Percentiles rank a stretch among this genome's conserved stretches.
Evolutionary conservation across 2,797 vertebrate genomes (phyloP).

Genomic region (Heteromormyrus szaboi): DNA sequence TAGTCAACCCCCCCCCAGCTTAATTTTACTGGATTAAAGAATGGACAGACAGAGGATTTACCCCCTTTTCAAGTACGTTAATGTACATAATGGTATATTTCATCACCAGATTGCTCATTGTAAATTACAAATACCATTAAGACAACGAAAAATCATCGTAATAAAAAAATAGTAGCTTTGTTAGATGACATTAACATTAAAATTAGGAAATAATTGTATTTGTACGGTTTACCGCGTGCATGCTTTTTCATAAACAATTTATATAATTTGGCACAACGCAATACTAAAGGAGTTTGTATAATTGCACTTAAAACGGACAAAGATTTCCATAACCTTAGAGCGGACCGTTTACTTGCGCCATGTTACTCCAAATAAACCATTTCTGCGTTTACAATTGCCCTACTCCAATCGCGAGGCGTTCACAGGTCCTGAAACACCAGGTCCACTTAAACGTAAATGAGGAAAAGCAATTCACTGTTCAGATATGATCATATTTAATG

Average conservation of each 20-base stretch:
- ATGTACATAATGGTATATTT: neutral
- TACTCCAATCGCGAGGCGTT: neutral
- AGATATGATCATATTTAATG: slow-evolving; percentile 2
- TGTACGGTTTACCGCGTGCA: neutral
- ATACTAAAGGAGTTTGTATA: neutral
- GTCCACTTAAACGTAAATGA: neutral
- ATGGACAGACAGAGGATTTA: neutral
- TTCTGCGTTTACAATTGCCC: neutral
- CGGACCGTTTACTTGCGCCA: neutral
- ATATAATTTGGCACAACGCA: neutral
- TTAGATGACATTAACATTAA: neutral
- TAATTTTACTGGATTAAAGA: neutral
- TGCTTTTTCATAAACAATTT: neutral
- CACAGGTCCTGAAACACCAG: neutral
- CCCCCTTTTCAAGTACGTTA: slow-evolving; percentile 31
- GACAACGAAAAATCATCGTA: neutral
- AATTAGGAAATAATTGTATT: neutral
- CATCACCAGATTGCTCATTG: neutral
- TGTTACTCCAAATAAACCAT: neutral
- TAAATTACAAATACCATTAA: neutral
- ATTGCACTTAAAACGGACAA: slow-evolving; percentile 3
- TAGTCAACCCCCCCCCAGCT: slow-evolving; percentile 46
- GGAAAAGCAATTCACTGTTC: neutral
- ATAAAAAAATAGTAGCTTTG: neutral
- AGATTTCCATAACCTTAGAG: neutral